Conservation (phyloP, 2,113 vertebrate species). For the Plestiodon gilberti region DNA sequence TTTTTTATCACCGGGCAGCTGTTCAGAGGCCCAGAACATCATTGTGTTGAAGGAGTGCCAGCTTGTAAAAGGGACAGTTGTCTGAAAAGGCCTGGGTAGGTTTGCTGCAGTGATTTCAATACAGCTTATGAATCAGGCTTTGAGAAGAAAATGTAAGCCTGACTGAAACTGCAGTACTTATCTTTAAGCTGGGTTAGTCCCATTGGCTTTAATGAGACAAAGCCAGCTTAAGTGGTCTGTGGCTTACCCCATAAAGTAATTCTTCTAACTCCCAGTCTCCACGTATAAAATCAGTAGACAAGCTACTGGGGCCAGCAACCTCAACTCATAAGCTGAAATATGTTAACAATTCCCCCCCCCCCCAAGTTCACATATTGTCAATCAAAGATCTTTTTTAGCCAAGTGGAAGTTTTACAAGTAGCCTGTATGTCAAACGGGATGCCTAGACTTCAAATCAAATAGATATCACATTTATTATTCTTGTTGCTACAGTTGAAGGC, state of each 20-base stretch:
- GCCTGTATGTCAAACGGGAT: constrained; percentile 29
- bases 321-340: constrained; percentile 39
- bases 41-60: background rate
- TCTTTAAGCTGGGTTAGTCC: background rate
- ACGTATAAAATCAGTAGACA: background rate
- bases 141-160: background rate
- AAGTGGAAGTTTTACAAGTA: constrained; percentile 49
- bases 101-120: background rate
- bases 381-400: constrained; percentile 38
- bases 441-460: constrained; percentile 20
- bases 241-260: background rate
- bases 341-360: constrained; percentile 24
- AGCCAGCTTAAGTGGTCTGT: background rate
- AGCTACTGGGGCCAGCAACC: constrained; percentile 21
- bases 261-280: background rate
- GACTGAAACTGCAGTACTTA: background rate
- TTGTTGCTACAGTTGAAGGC: background rate
- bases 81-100: background rate
- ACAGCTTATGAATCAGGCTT: background rate
- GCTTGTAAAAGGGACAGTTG: background rate
- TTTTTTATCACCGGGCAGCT: background rate
- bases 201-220: background rate
- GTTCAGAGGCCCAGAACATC: background rate
- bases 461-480: background rate
- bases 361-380: constrained; percentile 29